Evolutionary conservation across 2,113 vertebrate genomes (phyloP).

Genomic region (Tautogolabrus adspersus): DNA sequence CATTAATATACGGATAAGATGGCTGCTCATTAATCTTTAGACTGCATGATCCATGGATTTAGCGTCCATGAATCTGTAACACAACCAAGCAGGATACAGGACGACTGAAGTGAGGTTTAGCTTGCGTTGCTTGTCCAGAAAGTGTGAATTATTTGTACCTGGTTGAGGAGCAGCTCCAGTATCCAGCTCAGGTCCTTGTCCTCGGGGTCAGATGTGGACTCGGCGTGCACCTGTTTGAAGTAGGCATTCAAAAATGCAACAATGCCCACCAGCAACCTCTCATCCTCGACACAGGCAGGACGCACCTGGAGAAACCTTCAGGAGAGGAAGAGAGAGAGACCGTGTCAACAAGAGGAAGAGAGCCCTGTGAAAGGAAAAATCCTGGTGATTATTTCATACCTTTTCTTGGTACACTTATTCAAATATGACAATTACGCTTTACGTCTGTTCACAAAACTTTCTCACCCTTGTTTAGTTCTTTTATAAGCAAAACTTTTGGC

Average conservation of each 20-base stretch:
- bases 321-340: conserved; percentile 26
- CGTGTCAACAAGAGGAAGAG: conserved; percentile 11
- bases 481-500: not conserved
- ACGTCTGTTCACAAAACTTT: not conserved
- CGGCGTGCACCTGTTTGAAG: conserved; percentile 80
- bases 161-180: conserved; percentile 89
- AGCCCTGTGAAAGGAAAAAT: not conserved
- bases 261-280: conserved; percentile 91
- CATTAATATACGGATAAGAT: not conserved
- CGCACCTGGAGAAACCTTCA: conserved; percentile 93
- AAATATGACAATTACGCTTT: not conserved
- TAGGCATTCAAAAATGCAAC: conserved; percentile 90
- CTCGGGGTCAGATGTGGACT: conserved; percentile 72
- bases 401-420: not conserved
- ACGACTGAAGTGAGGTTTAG: conserved; percentile 16
- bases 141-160: conserved; percentile 77
- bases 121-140: conserved; percentile 8
- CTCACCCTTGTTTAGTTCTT: not conserved
- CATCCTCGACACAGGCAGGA: conserved; percentile 91
- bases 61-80: not conserved
- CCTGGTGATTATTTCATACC: not conserved
- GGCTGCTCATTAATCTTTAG: not conserved
- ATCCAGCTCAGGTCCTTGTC: conserved; percentile 89
- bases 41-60: not conserved
- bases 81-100: not conserved